Evolutionary conservation across 1,140 invertebrate species (phyloP).

Genomic region (Musca domestica): DNA sequence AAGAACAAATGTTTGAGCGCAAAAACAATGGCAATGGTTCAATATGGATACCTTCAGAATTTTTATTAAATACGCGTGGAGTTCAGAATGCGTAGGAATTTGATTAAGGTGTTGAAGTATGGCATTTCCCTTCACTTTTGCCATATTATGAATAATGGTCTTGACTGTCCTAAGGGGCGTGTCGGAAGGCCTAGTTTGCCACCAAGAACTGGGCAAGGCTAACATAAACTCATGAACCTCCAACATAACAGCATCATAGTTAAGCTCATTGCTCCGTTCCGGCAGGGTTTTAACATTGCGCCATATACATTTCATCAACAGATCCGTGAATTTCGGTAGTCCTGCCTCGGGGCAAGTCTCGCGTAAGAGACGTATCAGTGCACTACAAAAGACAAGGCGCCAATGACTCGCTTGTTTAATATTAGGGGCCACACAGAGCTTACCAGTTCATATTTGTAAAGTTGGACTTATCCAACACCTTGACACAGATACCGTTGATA

Average conservation of each 20-base stretch:
- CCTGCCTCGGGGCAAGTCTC: constrained; percentile 68
- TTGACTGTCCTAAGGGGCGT: constrained; percentile 83
- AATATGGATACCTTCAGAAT: constrained; percentile 63
- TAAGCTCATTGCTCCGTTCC: constrained; percentile 68
- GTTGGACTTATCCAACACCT: constrained; percentile 49
- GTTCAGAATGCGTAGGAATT: constrained; percentile 79
- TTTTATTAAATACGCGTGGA: constrained; percentile 76
- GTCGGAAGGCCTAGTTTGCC: constrained; percentile 70
- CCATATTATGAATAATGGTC: constrained; percentile 84
- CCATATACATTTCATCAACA: constrained; percentile 90
- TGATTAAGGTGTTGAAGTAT: constrained; percentile 76
- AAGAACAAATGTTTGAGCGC: constrained; percentile 16
- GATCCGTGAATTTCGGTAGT: constrained; percentile 68
- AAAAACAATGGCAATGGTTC: constrained; percentile 17
- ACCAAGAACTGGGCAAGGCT: constrained; percentile 71
- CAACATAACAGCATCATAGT: constrained; percentile 71
- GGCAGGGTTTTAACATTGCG: constrained; percentile 74
- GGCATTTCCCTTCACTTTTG: constrained; percentile 71
- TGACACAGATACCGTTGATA: constrained; percentile 52
- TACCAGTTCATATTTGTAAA: constrained; percentile 53
- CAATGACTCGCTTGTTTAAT: background rate
- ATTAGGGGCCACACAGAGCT: no score
- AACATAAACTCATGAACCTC: constrained; percentile 77
- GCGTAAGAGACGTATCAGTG: constrained; percentile 72
- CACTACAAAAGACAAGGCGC: constrained; percentile 57